Base-by-base conservation (phyloP, 2,113 vertebrate genomes). In the Eptesicus fuscus region DNA sequence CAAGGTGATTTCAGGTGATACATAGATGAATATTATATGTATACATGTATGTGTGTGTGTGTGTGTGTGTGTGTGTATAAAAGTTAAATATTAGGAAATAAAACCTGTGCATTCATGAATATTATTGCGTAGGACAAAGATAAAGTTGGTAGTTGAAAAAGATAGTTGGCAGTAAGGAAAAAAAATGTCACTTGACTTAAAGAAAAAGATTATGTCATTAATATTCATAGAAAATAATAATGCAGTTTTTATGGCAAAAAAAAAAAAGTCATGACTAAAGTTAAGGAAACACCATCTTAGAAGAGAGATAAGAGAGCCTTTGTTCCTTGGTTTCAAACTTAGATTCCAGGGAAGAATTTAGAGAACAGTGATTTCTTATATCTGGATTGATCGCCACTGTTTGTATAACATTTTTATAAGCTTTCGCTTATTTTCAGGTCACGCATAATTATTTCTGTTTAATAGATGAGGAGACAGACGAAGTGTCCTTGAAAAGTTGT, bases 391-490 rank as follows among this genome's bases (percentile, higher is more conserved):
- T 90, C 6, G 0, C 65, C 67, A 49, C 80, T 69, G 47, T 94
- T 94, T 91, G 70, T 28, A 70, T 89, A 87, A 61, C 44, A 69
- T 35, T 88, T 93, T 96, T 80, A 44, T 56, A 83, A 87, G 79
- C 90, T 89, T 94, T 93, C 35, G 28, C 59, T 94, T 89, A 56
- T 88, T 96, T 91, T 90, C 90, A 92, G 92, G 77, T 74, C 84
- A 90, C 79, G 90, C 20, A 25, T 83, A 90, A 90, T 92, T 93
- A 92, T 92, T 94, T 90, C 88, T 90, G 65, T 73, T 90, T 84
- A 91, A 67, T 30, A 88, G 65, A 88, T 71, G 73, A 91, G 51
- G 84, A 95, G 86, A 88, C 30, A 83, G 83, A 93, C 71, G 32
- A 69, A 63, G 14, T 83, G 51, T 82, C 92, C 70, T 97, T 95